Evolutionary conservation across 2,888 invertebrate species (phyloP).

Genomic region (Tachystola acroxantha): DNA sequence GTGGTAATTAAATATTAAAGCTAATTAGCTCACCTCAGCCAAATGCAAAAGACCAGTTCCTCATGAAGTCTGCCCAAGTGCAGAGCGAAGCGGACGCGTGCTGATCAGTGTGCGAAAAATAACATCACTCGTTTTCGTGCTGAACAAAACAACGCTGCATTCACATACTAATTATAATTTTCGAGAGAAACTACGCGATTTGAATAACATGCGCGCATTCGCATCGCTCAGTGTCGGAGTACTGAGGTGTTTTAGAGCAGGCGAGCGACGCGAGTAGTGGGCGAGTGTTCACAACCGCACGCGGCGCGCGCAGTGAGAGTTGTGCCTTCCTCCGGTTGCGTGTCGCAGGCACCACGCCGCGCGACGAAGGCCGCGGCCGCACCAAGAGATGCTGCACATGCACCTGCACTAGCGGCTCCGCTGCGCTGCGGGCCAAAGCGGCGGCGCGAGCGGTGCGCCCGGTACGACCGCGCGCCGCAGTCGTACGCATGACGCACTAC

Average conservation of each 20-base stretch:
- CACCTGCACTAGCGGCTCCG: constrained; percentile 28
- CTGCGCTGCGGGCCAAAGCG: constrained; percentile 12
- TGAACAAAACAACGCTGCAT: constrained; percentile 59
- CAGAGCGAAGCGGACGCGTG: constrained; percentile 37
- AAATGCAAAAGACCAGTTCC: constrained; percentile 46
- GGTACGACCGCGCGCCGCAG: constrained; percentile 9
- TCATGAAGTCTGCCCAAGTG: constrained; percentile 59
- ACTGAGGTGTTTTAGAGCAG: constrained; percentile 44
- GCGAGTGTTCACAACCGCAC: constrained; percentile 60
- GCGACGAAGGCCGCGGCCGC: constrained; percentile 38
- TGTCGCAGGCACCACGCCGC: constrained; percentile 32
- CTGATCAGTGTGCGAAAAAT: constrained; percentile 50
- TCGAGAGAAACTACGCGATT: constrained; percentile 61
- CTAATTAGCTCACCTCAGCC: constrained; percentile 44
- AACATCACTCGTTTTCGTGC: constrained; percentile 67
- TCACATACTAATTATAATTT: constrained; percentile 66
- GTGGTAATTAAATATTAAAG: constrained; percentile 9
- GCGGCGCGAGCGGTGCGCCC: constrained; percentile 11
- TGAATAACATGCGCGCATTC: constrained; percentile 51
- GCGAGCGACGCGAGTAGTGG: constrained; percentile 42
- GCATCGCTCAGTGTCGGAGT: constrained; percentile 48
- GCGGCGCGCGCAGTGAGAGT: constrained; percentile 75
- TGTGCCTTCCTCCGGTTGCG: constrained; percentile 41
- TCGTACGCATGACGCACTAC: constrained; percentile 10
- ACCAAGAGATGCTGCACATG: constrained; percentile 52